Evolutionary conservation across 2,797 vertebrate species (phyloP), one percentile per base, ranked within the genome.

Genomic region (Pangasius sanitwongsei): DNA sequence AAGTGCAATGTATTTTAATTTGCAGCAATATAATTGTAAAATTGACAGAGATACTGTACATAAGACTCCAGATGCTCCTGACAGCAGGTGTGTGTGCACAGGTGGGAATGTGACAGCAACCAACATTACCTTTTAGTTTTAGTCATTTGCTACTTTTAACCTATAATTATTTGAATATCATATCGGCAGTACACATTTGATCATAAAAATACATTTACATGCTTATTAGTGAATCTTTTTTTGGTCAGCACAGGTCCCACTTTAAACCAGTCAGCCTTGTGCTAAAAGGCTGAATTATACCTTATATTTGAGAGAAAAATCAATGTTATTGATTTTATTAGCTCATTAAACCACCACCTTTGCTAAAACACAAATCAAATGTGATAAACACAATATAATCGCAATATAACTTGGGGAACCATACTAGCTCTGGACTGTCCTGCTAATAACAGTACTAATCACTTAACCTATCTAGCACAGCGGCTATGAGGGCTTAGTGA

Each of bases 341-440:
- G 13, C 6, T 53, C 1, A 55, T 55, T 55, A 78, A 55, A 63
- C 34, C 81, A 75, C 18, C 67, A 63, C n/a, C 18, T 37, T 48
- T 59, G 16, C 57, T 63, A 65, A 65, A 65, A 50, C 20, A 9
- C 50, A 34, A 57, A 37, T 63, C 80, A 86, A 86, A 59, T 37
- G 72, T 41, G 80, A 87, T 59, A 18, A 25, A 7, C 25, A 65
- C 53, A 86, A 87, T 74, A 61, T 23, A 11, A 85, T 69, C 55
- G 18, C 83, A 69, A 59, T 84, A 86, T 72, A 69, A 86, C 85
- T 53, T 81, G 63, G 16, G 55, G 8, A 50, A 44, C 23, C 84
- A 86, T 48, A 16, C 53, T 59, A 61, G 20, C 55, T 25, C 78
- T 37, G 55, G 31, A 25, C 78, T 41, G 57, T 72, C 13, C 53